Conservation (phyloP, 2,888 invertebrate species). For the Dasysyrphus tricinctus region DNA sequence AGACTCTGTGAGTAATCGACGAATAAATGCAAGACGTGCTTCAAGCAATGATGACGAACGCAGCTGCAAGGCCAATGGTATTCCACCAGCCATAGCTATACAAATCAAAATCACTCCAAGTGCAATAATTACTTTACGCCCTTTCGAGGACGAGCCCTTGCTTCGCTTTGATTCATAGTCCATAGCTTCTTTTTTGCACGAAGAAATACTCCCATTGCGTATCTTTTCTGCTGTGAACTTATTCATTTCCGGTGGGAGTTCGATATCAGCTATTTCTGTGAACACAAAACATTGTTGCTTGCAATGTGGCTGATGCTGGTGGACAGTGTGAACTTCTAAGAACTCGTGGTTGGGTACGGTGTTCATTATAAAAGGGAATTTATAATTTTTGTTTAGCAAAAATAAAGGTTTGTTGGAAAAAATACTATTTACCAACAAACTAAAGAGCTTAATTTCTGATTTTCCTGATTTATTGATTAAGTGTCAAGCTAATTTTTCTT, state of each 20-base stretch:
- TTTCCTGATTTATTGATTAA: conserved; percentile 60
- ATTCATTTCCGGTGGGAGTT: conserved; percentile 83
- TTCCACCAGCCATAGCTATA: conserved; percentile 83
- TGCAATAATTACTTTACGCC: conserved; percentile 80
- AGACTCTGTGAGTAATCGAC: conserved; percentile 85
- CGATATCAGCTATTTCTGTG: conserved; percentile 83
- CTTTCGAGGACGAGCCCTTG: conserved; percentile 77
- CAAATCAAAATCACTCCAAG: conserved; percentile 81
- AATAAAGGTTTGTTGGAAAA: neutral
- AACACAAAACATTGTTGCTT: conserved; percentile 84
- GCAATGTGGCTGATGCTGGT: conserved; percentile 81
- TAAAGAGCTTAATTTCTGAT: conserved; percentile 16
- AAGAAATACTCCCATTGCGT: conserved; percentile 81
- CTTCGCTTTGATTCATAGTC: conserved; percentile 69
- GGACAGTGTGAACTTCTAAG: conserved; percentile 82
- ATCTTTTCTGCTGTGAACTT: conserved; percentile 82
- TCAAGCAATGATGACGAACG: conserved; percentile 85
- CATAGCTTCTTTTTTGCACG: conserved; percentile 80
- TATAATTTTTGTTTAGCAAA: neutral
- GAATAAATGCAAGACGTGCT: conserved; percentile 85
- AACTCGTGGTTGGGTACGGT: conserved; percentile 83
- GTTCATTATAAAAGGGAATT: conserved; percentile 79
- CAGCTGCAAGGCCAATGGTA: conserved; percentile 85
- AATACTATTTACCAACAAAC: conserved; percentile 68
- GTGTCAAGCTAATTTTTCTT: conserved; percentile 48